A percentile compares a stretch with the other conserved stretches of the same genome.
These are phyloP conservation scores for Polymixis flavicincta DNA, from an alignment of 2,888 invertebrate genomes.

Conservation along the genomic window DNA sequence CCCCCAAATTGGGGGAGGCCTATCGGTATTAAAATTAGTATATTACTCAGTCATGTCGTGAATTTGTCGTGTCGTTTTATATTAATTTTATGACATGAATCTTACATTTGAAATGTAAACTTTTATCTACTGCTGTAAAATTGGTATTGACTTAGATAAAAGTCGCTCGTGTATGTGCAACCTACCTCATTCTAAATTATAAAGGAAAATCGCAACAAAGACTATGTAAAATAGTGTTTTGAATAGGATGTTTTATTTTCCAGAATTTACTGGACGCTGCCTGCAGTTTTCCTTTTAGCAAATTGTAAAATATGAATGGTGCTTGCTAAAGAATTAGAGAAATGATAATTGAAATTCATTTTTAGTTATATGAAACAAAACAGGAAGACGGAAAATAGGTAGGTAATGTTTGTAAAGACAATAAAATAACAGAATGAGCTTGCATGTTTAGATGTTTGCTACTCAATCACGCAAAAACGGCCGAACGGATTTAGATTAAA, in stretches of 20 bases:
- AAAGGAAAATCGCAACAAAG: constrained; percentile 41
- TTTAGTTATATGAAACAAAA: not conserved
- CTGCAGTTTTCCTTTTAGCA: constrained; percentile 55
- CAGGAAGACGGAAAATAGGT: not conserved
- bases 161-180: not conserved
- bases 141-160: not conserved
- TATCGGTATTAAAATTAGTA: too few species aligned
- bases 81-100: too few species aligned
- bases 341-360: constrained; percentile 25
- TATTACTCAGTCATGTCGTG: not conserved
- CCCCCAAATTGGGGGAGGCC: too few species aligned
- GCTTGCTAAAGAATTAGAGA: constrained; percentile 25
- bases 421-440: too few species aligned
- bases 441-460: too few species aligned
- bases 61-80: not conserved
- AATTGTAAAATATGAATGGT: constrained; percentile 55
- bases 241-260: constrained; percentile 37
- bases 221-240: constrained; percentile 53
- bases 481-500: too few species aligned
- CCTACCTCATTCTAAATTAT: constrained; percentile 26
- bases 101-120: not conserved
- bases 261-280: constrained; percentile 33
- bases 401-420: too few species aligned
- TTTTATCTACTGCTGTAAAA: not conserved
- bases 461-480: too few species aligned